A percentile compares a stretch with the other conserved stretches of the same genome.
Conservation (phyloP, 2,797 vertebrate species). For the Amblyopsis hoosieri region DNA sequence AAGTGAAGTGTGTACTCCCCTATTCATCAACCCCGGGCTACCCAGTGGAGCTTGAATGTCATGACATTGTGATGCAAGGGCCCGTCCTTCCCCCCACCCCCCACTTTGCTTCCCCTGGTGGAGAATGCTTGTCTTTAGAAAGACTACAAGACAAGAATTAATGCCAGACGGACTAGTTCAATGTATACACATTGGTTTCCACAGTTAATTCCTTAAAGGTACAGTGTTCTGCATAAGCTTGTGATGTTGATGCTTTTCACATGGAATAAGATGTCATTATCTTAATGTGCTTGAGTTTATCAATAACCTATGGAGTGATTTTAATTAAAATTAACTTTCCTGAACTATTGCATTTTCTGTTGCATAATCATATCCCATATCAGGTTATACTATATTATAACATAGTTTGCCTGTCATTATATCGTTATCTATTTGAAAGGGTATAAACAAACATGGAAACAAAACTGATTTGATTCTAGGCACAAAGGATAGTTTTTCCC, state of each 20-base stretch:
- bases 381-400: background rate
- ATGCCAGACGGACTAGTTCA: constrained; percentile 48
- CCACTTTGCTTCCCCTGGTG: constrained; percentile 59
- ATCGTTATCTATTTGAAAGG: background rate
- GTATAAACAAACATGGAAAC: background rate
- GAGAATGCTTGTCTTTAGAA: constrained; percentile 64
- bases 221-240: constrained; percentile 71
- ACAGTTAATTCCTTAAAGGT: constrained; percentile 72
- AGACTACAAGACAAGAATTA: constrained; percentile 46
- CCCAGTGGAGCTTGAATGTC: constrained; percentile 81
- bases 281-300: constrained; percentile 65
- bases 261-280: constrained; percentile 68
- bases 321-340: constrained; percentile 59
- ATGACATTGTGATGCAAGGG: constrained; percentile 80
- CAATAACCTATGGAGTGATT: constrained; percentile 60
- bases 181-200: constrained; percentile 43
- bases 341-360: constrained; percentile 28
- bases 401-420: background rate
- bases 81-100: constrained; percentile 62
- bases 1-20: constrained; percentile 44
- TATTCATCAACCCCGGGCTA: constrained; percentile 67
- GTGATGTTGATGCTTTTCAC: constrained; percentile 64
- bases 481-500: background rate
- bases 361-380: constrained; percentile 22
- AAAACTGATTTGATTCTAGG: background rate